Percentiles rank a stretch among this genome's conserved stretches.
These are phyloP conservation scores for Sternarchorhynchus goeldii DNA, from an alignment of 2,797 vertebrate genomes.

Conservation along the genomic window DNA sequence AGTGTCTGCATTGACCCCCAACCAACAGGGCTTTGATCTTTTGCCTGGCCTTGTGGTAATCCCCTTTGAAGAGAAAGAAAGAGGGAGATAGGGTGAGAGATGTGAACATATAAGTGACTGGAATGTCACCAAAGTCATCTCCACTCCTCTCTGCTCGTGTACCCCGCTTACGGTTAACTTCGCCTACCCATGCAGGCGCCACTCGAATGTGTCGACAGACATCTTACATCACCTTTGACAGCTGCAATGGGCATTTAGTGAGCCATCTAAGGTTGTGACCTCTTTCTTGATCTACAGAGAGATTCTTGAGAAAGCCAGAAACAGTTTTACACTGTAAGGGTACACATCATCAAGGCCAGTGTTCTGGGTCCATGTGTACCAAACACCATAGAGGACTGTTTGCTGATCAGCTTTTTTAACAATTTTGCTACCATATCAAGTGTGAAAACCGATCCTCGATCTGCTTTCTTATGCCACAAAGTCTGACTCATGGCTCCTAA, in stretches of 20 bases:
- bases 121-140: constrained; percentile 32
- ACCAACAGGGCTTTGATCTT: constrained; percentile 68
- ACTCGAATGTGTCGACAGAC: neutral
- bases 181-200: constrained; percentile 13
- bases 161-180: constrained; percentile 7
- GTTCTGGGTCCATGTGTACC: too few relatives aligned
- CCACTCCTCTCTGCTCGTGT: neutral
- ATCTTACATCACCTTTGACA: neutral
- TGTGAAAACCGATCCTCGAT: neutral
- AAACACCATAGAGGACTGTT: too few relatives aligned
- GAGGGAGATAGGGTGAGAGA: neutral
- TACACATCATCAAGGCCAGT: too few relatives aligned
- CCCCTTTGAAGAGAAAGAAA: constrained; percentile 53
- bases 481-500: neutral
- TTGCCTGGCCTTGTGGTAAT: constrained; percentile 59
- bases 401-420: too few relatives aligned
- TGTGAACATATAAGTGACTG: constrained; percentile 55
- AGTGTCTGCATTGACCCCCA: constrained; percentile 71
- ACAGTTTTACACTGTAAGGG: too few relatives aligned
- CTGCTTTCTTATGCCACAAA: constrained; percentile 10
- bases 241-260: neutral
- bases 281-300: neutral
- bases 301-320: too few relatives aligned
- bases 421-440: too few relatives aligned
- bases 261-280: constrained; percentile 2